phyloP scores from a whole-genome alignment of 2,888 invertebrate genomes.

The Hirtodrosophila trivittata region DNA sequence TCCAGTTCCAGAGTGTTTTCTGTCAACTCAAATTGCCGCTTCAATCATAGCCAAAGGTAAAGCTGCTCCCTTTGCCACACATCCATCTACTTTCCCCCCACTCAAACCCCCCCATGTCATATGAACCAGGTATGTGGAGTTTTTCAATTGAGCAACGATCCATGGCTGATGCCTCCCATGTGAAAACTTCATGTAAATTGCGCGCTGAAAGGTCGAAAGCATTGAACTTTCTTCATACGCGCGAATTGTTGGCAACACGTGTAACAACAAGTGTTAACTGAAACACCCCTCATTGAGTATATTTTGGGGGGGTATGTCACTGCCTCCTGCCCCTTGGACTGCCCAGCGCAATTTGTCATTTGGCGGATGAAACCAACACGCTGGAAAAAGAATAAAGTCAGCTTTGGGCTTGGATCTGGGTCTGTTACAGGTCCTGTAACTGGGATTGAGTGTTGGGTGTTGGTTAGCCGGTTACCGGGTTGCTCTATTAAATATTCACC shows the following conservation, averaged over 20 bases:
- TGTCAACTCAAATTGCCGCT: constrained; percentile 4
- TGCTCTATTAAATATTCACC: constrained; percentile 73
- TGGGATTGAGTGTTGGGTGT: background rate
- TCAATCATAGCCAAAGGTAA: constrained; percentile 6
- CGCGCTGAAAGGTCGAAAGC: constrained; percentile 67
- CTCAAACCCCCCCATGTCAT: too few relatives aligned
- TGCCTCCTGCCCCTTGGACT: background rate
- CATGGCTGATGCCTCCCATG: constrained; percentile 57
- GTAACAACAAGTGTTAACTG: constrained; percentile 71
- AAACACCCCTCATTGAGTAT: constrained; percentile 37
- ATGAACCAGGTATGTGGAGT: background rate
- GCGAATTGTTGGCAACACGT: constrained; percentile 40
- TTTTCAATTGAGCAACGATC: constrained; percentile 24
- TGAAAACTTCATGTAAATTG: constrained; percentile 63
- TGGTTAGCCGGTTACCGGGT: constrained; percentile 40
- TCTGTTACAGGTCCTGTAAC: background rate
- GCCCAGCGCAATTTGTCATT: constrained; percentile 69
- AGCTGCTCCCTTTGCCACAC: constrained; percentile 3
- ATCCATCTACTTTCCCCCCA: too few relatives aligned
- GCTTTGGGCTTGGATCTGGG: constrained; percentile 3
- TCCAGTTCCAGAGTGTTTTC: too few relatives aligned
- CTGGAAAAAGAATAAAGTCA: constrained; percentile 19
- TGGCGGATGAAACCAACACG: constrained; percentile 44
- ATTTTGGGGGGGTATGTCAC: too few relatives aligned
- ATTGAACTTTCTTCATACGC: constrained; percentile 45